Evolutionary conservation across 2,888 invertebrate genomes (phyloP), one percentile per base, ranked within the genome.

Genomic region (Mactromeris polynyma): DNA sequence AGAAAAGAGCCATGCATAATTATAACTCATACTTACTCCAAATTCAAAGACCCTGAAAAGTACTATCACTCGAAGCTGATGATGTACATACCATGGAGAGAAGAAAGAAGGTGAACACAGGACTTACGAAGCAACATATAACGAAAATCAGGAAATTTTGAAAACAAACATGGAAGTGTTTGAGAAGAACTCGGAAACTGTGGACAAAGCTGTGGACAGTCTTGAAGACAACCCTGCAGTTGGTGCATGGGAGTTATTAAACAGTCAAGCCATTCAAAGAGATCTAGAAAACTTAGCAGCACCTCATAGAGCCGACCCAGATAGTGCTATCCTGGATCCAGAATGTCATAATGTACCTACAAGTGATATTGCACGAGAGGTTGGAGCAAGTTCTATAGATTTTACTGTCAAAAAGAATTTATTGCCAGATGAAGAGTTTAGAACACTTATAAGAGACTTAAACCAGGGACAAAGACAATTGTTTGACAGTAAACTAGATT

Each of bases 61-160:
- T 86, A 81, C 73, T 64, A 38, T 31, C 81, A 86, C 73, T 86
- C 81, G 21, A 82, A 86, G 36, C 33, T 86, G 21, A 87, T 87
- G 78, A 14, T 85, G 7, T 85, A 80, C 64, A 40, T 80, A 54
- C 80, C 85, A 31, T 79, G 77, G 86, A 51, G 86, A 38, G 7
- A 4, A 46, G 87, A 87, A 31, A 38, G 78, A 38, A 77, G 82
- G 11, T 31, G 77, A 17, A 82, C 77, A 78, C 77, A 36, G 14
- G 54, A 54, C 4, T 51, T 77, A 78, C 19, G 82, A 87, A 77
- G 78, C 42, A 36, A 58, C 78, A 17, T 87, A 33, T 31, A 73
- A 33, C 17, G 38, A 87, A 7, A 26, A 51, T 4, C n/a, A 4
- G n/a, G 58, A 77, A n/a, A 21, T 51, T 46, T 31, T 86, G 21